Percentiles rank a stretch among this genome's conserved stretches.
Conservation (phyloP, 2,797 vertebrate genomes). For the Steatocranus sp. region DNA sequence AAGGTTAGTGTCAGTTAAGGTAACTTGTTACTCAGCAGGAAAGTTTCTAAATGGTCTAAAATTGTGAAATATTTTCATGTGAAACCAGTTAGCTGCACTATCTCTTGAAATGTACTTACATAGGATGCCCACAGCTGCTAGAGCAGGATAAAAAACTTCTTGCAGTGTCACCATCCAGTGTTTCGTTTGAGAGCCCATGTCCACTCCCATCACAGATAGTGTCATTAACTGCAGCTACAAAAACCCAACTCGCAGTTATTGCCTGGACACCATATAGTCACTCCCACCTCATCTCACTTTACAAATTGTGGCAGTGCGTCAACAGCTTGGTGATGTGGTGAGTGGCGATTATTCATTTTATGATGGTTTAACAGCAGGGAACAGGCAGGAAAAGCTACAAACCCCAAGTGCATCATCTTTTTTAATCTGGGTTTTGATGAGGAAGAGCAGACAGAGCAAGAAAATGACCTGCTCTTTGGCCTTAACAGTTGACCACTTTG, state of each 20-base stretch:
- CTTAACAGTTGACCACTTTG: not conserved
- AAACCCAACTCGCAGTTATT: not conserved
- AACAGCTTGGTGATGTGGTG: not conserved
- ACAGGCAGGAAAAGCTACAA: not conserved
- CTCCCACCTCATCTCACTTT: not conserved
- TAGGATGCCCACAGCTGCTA: slow-evolving; percentile 64
- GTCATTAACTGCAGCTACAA: not conserved
- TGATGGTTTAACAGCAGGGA: not conserved
- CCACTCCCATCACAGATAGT: not conserved
- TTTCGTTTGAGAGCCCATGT: slow-evolving; percentile 34
- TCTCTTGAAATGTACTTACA: slow-evolving; percentile 53
- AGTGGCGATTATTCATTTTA: not conserved
- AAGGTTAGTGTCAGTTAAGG: not conserved
- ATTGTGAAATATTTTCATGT: not conserved
- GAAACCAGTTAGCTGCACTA: not conserved
- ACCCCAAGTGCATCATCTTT: not conserved
- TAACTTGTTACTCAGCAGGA: not conserved
- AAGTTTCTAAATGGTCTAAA: not conserved
- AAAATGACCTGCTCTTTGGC: not conserved
- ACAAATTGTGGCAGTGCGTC: not conserved
- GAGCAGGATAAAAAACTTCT: slow-evolving; percentile 61
- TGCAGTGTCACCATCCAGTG: slow-evolving; percentile 70
- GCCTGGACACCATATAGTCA: not conserved
- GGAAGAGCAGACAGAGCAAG: not conserved
- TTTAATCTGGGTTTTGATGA: not conserved